Base-by-base conservation (phyloP, 2,797 vertebrate species). In the Acanthopagrus latus region DNA sequence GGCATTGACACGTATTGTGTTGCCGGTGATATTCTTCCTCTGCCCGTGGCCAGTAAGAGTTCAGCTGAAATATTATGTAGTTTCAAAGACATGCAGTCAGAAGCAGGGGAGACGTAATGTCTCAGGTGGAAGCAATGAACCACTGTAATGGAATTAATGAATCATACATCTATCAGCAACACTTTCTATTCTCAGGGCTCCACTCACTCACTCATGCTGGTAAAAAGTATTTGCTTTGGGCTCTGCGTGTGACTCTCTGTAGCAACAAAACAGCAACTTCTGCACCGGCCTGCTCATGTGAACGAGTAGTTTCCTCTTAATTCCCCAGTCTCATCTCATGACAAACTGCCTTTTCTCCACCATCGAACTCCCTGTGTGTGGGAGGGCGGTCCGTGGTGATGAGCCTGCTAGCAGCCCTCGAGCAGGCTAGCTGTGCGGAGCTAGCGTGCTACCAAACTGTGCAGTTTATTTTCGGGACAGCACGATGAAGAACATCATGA, bases 301-400 rank as follows among this genome's bases (percentile, higher is more conserved):
- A 46, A 46, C 48, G 44, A 20, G 68, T 62, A 12, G 74, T 59
- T 74, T 76, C 56, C 58, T 10, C 56, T 68, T 33, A 71, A 73
- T 25, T 71, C 72, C 63, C 46, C 58, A 17, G 55, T n/a, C 64
- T 59, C 64, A 54, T 83, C 72, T 57, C 64, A 76, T 81, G 86
- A 83, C 81, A 79, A 33, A 38, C 44, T 18, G 21, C 38, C 7
- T 56, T 54, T 25, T 46, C 60, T 63, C 66, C 82, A 25, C 33
- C 69, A 50, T 47, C 50, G 47, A 27, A 13, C 56, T 73, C 63
- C 16, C 29, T 64, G 10, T 54, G 76, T 57, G 65, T 64, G 71
- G 65, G 90, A 83, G 89, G 93, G 91, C 90, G 92, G 84, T 90
- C 76, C 86, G 12, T 78, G 75, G 79, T 50, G 83, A 91, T 52